Conservation (phyloP, 2,888 invertebrate species). For the Diploptera punctata region DNA sequence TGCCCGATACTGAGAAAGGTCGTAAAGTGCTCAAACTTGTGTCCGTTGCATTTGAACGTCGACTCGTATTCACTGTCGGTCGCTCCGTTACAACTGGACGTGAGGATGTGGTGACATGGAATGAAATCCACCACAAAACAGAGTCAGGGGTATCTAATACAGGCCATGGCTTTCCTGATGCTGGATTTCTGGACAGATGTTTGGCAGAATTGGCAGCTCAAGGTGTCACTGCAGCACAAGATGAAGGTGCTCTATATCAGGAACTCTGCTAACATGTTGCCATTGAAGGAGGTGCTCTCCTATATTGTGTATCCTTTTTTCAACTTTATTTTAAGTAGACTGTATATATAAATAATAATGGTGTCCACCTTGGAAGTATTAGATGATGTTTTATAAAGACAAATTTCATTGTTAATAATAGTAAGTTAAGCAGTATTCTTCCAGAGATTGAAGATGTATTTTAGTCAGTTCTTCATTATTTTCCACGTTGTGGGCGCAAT, state of each 20-base stretch:
- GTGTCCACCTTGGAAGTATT: too few relatives aligned
- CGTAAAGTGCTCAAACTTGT: conserved; percentile 77
- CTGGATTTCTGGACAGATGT: conserved; percentile 73
- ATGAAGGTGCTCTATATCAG: conserved; percentile 50
- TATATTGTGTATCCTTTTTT: background rate
- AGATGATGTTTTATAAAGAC: too few relatives aligned
- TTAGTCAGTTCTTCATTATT: too few relatives aligned
- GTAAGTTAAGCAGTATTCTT: too few relatives aligned
- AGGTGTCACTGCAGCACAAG: conserved; percentile 58
- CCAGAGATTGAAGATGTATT: too few relatives aligned
- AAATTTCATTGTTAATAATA: too few relatives aligned
- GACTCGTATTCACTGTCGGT: conserved; percentile 84
- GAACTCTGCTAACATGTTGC: conserved; percentile 50
- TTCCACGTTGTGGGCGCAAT: too few relatives aligned
- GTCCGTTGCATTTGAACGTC: conserved; percentile 82
- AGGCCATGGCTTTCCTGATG: conserved; percentile 76
- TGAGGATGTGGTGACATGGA: conserved; percentile 92
- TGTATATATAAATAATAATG: too few relatives aligned
- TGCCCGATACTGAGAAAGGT: conserved; percentile 85
- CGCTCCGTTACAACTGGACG: conserved; percentile 89
- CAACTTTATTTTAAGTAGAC: too few relatives aligned
- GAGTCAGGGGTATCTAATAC: conserved; percentile 65
- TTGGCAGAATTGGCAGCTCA: conserved; percentile 64
- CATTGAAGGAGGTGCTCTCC: background rate
- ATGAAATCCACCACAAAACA: conserved; percentile 87